Base-by-base conservation (phyloP, 2,113 vertebrate species). In the Porphyrio hochstetteri region DNA sequence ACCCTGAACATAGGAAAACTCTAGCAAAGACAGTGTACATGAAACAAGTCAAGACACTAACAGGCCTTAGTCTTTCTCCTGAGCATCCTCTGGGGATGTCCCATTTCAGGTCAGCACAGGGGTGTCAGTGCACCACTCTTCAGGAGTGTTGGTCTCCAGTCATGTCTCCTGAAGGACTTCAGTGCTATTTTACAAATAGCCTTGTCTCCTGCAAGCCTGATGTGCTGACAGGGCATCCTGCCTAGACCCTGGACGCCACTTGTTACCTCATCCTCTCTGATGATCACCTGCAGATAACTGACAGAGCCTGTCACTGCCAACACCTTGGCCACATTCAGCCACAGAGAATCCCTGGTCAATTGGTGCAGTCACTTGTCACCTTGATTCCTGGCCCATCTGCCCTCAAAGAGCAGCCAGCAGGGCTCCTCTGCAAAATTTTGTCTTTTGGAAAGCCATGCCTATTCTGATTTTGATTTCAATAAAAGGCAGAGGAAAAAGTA, bases 41-140 rank as follows among this genome's bases (percentile, higher is more conserved):
- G 7, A 40, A 76, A 57, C 4, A 59, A 59, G 13, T 17, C 15
- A 75, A 75, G 42, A 15, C 48, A 82, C 2, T 21, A 35, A 21
- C 3, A 70, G 59, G 65, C 35, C 17, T 53, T 10, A 72, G 16
- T 36, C 9, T 68, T 8, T 7, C 3, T 20, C 3, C 20, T 9
- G 16, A 52, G 13, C 2, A 14, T 27, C 0, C 1, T 5, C 36
- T 50, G 23, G 11, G 14, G 13, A 44, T 82, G 6, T 8, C 16
- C 16, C 42, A 31, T 67, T 84, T 72, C n/a, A 65, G 16, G 29
- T 53, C 56, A 70, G 16, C 19, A 71, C 12, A 60, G 10, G 17
- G 20, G 18, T 4, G 3, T 42, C 16, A 64, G 19, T 92, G 46
- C 1, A 8, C 8, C 20, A 77, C 0, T 1, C 24, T 35, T 9